Evolutionary conservation across 2,113 vertebrate species (phyloP), one percentile per base, ranked within the genome.

Genomic region (Cephalopholis sonnerati): DNA sequence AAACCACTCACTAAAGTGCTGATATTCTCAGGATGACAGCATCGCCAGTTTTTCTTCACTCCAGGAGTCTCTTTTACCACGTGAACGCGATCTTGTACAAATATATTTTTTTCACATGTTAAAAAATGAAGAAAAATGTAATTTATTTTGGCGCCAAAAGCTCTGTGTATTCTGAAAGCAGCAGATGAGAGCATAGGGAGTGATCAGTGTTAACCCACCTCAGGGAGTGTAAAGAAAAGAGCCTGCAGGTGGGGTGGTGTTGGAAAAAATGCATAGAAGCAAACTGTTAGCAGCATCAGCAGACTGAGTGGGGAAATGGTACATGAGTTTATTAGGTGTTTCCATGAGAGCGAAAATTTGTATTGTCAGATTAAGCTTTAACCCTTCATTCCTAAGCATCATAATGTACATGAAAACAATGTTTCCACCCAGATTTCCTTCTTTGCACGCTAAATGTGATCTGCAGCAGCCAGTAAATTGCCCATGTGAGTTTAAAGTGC

Each of bases 161-260:
- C 54, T 77, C n/a, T 41, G 44, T 75, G 59, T 73, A 61, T 73
- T 74, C 24, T 83, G 36, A 24, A 15, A 79, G 67, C 79, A 79
- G 58, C 54, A 79, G 55, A 86, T 87, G 87, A 89, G 77, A 85
- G 57, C 74, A 75, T 20, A 81, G 87, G 89, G 85, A 86, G 81
- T 69, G 79, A 91, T 83, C 58, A 51, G 12, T 53, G 74, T 76
- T 61, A 53, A 84, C 36, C 39, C 54, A 75, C 62, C 77, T 16
- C 20, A 69, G 82, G 77, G 66, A 80, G 75, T 27, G 10, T 74
- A 67, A 83, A 88, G 55, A 71, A 75, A 88, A 80, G 74, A 82
- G 53, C 65, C 79, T 66, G 71, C 83, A 90, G 84, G 82, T 85
- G 75, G 46, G 39, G 74, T 51, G 12, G 54, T 58, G 16, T 12